Evolutionary conservation across 2,888 invertebrate species (phyloP).

Genomic region (Gymnoscelis rufifasciata): DNA sequence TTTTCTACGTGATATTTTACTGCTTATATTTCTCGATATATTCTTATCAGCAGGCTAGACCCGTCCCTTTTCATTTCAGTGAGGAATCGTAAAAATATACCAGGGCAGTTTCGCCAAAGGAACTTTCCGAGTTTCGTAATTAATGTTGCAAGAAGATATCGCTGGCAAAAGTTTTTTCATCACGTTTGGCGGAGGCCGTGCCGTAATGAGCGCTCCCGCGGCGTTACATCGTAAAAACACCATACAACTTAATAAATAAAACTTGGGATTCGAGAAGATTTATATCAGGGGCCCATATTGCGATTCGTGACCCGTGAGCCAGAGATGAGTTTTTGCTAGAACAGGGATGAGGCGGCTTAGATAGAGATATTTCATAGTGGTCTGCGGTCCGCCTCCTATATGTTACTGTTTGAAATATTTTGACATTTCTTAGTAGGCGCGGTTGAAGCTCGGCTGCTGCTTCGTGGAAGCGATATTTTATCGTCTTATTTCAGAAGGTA

Average conservation of each 20-base stretch:
- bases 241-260: conserved; percentile 79
- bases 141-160: conserved; percentile 74
- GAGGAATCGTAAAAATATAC: conserved; percentile 65
- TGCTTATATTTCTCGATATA: conserved; percentile 64
- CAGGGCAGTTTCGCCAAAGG: conserved; percentile 45
- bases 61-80: conserved; percentile 51
- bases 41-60: conserved; percentile 66
- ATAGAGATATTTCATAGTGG: conserved; percentile 61
- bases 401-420: conserved; percentile 65
- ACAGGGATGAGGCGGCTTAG: conserved; percentile 55
- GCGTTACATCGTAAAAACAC: conserved; percentile 72
- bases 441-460: conserved; percentile 47
- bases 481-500: conserved; percentile 31
- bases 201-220: conserved; percentile 71
- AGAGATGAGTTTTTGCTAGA: conserved; percentile 56
- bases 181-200: conserved; percentile 52
- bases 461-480: conserved; percentile 58
- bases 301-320: conserved; percentile 57
- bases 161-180: conserved; percentile 74
- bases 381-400: conserved; percentile 55
- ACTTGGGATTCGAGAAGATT: conserved; percentile 72
- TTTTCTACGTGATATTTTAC: conserved; percentile 73
- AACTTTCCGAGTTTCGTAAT: conserved; percentile 65
- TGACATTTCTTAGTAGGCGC: conserved; percentile 69
- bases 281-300: conserved; percentile 69